Evolutionary conservation across 2,797 vertebrate genomes (phyloP).

Genomic region (Gallinago solitaria): DNA sequence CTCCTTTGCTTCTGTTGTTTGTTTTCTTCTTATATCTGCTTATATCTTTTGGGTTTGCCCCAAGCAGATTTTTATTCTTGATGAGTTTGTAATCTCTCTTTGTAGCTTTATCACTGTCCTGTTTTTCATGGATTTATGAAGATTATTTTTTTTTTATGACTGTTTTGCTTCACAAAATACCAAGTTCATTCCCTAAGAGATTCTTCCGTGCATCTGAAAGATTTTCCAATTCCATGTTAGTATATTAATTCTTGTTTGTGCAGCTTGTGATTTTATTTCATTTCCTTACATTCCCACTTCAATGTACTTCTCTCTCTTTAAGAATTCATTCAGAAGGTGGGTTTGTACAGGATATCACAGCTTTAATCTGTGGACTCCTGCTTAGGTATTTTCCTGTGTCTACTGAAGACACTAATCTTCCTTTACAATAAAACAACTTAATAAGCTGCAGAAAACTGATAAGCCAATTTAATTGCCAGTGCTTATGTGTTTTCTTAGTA

Average conservation of each 20-base stretch:
- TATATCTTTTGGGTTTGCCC: not conserved
- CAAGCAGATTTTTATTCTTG: not conserved
- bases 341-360: not conserved
- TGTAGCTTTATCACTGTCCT: not conserved
- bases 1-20: not conserved
- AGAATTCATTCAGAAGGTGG: not conserved
- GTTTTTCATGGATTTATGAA: not conserved
- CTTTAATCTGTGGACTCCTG: not conserved
- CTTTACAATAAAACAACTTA: conserved; percentile 62
- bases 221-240: not conserved
- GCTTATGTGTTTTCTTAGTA: conserved; percentile 48
- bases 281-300: not conserved
- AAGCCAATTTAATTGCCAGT: conserved; percentile 71
- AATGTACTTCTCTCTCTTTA: not conserved
- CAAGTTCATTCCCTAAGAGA: not conserved
- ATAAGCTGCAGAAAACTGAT: conserved; percentile 73
- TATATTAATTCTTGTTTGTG: not conserved
- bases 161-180: not conserved
- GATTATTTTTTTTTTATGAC: not conserved
- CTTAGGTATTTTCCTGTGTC: conserved; percentile 16
- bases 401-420: conserved; percentile 64
- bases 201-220: not conserved
- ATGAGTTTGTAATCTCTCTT: not conserved
- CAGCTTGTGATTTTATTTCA: not conserved
- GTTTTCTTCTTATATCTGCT: not conserved